Percentiles rank a stretch among this genome's conserved stretches.
Evolutionary conservation across 2,888 invertebrate species (phyloP).

Genomic region (Thyatira batis): DNA sequence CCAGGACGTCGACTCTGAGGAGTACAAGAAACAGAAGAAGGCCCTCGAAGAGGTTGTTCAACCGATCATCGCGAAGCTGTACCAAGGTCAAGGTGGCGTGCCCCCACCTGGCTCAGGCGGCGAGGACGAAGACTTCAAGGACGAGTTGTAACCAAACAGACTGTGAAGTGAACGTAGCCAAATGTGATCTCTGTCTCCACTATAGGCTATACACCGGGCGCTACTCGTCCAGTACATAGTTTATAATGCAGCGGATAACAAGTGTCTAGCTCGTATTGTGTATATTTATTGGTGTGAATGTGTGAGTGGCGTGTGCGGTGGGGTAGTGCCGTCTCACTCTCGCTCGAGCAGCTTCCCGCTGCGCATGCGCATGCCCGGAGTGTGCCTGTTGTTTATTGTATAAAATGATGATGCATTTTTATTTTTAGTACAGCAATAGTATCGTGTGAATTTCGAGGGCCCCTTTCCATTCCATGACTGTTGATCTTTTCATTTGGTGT

Average conservation of each 20-base stretch:
- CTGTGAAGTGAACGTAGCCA: slow-evolving; percentile 65
- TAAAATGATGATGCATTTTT: slow-evolving; percentile 77
- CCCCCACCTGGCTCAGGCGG: slow-evolving; percentile 89
- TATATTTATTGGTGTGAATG: slow-evolving; percentile 70
- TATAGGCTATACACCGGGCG: slow-evolving; percentile 40
- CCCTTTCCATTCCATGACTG: slow-evolving; percentile 51
- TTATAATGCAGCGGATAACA: slow-evolving; percentile 51
- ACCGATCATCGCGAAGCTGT: slow-evolving; percentile 98
- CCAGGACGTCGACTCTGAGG: slow-evolving; percentile 94
- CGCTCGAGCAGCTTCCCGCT: slow-evolving; percentile 44
- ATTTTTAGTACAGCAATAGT: slow-evolving; percentile 63
- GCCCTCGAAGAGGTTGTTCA: slow-evolving; percentile 97
- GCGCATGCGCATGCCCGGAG: slow-evolving; percentile 38
- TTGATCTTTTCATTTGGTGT: slow-evolving; percentile 40
- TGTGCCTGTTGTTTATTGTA: slow-evolving; percentile 46
- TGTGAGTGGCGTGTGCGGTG: slow-evolving; percentile 50
- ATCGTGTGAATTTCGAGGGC: slow-evolving; percentile 39
- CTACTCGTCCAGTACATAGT: slow-evolving; percentile 30
- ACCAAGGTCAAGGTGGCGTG: slow-evolving; percentile 92
- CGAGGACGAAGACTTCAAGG: slow-evolving; percentile 90
- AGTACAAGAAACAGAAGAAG: slow-evolving; percentile 97
- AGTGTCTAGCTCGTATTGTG: slow-evolving; percentile 70
- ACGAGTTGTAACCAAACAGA: slow-evolving; percentile 87
- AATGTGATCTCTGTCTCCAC: slow-evolving; percentile 66
- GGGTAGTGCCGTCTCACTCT: slow-evolving; percentile 16